Evolutionary conservation across 2,797 vertebrate species (phyloP).

Genomic region (Cossypha niveicapilla): DNA sequence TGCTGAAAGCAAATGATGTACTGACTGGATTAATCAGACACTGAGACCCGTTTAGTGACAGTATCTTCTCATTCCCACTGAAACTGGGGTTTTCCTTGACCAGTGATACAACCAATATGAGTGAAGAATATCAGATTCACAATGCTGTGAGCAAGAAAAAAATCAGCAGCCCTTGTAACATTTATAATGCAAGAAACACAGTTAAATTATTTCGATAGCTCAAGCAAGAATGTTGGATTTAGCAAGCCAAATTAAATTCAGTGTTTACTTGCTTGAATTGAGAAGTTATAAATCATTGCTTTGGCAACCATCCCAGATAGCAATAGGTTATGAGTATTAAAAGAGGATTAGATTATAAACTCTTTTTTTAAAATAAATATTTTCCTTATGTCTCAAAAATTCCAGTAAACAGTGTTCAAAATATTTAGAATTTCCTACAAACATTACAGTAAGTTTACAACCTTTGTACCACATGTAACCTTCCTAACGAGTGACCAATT

Average conservation of each 20-base stretch:
- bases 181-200: background rate
- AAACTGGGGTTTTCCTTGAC: background rate
- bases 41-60: background rate
- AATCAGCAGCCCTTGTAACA: background rate
- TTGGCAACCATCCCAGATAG: slow-evolving; percentile 26
- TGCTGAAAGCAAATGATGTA: background rate
- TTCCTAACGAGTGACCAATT: background rate
- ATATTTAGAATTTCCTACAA: background rate
- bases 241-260: background rate
- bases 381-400: slow-evolving; percentile 17
- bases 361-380: background rate
- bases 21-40: background rate
- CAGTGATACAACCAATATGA: background rate
- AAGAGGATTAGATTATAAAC: slow-evolving; percentile 34
- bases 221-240: slow-evolving; percentile 1
- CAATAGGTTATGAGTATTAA: slow-evolving; percentile 23
- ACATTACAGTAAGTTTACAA: slow-evolving; percentile 6
- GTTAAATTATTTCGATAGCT: background rate
- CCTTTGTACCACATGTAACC: background rate
- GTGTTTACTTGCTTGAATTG: slow-evolving; percentile 31
- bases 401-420: background rate
- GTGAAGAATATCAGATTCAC: background rate
- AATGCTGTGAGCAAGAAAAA: background rate
- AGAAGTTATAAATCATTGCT: slow-evolving; percentile 31
- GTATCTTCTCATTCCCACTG: background rate